Percentiles rank a stretch among this genome's conserved stretches.
These are phyloP conservation scores for Nebria ingens DNA, from an alignment of 1,140 invertebrate genomes.

Conservation along the genomic window DNA sequence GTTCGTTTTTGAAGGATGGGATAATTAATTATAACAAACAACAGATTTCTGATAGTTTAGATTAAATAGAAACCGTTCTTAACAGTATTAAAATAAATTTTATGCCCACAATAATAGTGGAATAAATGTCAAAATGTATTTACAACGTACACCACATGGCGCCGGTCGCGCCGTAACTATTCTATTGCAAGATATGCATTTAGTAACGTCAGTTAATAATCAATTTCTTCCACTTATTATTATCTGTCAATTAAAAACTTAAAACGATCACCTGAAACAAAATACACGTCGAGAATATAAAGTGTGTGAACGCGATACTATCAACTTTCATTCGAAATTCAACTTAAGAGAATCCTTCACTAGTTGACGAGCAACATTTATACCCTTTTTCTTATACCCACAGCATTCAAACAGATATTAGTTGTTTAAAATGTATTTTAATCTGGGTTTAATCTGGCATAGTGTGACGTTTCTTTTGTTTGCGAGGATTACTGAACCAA, in stretches of 20 bases:
- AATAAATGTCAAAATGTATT: no score
- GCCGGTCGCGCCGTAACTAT: no score
- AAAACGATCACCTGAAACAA: conserved; percentile 1
- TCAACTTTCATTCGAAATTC: background rate
- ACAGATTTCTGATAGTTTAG: no score
- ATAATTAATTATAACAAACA: no score
- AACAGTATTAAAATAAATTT: no score
- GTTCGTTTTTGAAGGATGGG: no score
- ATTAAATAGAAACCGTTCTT: no score
- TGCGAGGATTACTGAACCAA: conserved; percentile 17
- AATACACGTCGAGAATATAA: background rate
- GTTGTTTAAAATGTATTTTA: conserved; percentile 21
- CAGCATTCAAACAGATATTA: no score
- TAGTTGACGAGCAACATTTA: background rate
- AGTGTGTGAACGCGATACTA: background rate
- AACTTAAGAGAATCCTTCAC: background rate
- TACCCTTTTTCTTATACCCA: no score
- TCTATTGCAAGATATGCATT: no score
- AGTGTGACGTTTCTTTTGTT: conserved; percentile 18
- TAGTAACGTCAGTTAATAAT: background rate
- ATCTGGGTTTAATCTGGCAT: conserved; percentile 19
- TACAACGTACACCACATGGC: no score
- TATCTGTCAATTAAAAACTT: conserved; percentile 5
- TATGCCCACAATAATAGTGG: no score
- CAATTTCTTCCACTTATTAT: background rate